Evolutionary conservation across 2,888 invertebrate genomes (phyloP).

Genomic region (Taphrorychus bicolor): DNA sequence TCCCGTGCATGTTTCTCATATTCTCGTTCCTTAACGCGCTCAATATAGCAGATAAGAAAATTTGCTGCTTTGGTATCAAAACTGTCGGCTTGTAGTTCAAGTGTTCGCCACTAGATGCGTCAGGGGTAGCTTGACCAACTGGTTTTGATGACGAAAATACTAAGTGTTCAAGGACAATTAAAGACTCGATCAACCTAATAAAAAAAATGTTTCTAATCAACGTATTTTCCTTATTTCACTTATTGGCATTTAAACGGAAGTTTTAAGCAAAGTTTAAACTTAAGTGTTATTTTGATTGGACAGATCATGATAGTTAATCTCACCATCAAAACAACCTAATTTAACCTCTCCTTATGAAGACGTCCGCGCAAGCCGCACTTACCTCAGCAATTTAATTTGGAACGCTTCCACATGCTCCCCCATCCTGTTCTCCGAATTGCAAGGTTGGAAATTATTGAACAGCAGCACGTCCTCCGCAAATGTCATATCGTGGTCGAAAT

Average conservation of each 20-base stretch:
- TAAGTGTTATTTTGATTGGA: too few relatives aligned
- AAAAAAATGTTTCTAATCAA: too few relatives aligned
- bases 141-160: constrained; percentile 58
- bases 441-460: constrained; percentile 72
- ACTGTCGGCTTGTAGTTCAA: constrained; percentile 70
- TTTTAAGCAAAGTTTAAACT: too few relatives aligned
- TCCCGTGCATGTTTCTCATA: constrained; percentile 76
- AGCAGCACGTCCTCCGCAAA: constrained; percentile 78
- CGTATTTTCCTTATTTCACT: too few relatives aligned
- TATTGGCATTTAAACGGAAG: too few relatives aligned
- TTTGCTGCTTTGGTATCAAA: constrained; percentile 78
- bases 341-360: too few relatives aligned
- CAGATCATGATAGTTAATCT: too few relatives aligned
- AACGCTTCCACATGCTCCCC: constrained; percentile 72
- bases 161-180: constrained; percentile 79
- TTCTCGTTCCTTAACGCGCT: constrained; percentile 77
- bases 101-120: constrained; percentile 56
- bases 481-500: constrained; percentile 65
- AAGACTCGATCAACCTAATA: constrained; percentile 72
- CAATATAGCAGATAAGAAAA: constrained; percentile 81
- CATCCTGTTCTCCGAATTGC: constrained; percentile 65
- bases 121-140: constrained; percentile 38
- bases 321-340: too few relatives aligned
- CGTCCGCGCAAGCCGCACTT: too few relatives aligned
- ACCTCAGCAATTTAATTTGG: constrained; percentile 71